Evolutionary conservation across 2,888 invertebrate species (phyloP).

Genomic region (Leptinotarsa haldemani): DNA sequence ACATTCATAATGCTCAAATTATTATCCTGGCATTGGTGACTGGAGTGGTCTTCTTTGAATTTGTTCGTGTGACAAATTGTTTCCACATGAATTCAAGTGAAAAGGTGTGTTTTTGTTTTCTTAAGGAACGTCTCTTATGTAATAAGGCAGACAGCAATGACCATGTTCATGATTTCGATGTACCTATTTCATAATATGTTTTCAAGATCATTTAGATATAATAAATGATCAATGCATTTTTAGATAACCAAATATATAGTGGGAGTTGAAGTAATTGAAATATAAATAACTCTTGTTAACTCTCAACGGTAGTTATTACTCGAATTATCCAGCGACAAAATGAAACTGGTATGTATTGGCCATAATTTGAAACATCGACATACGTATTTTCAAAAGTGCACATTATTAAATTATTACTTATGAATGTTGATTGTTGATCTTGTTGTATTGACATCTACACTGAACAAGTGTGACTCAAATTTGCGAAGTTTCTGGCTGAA

Average conservation of each 20-base stretch:
- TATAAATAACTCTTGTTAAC: not conserved
- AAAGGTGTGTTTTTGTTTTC: constrained; percentile 7
- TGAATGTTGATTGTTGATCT: too few relatives aligned
- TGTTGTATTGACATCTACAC: too few relatives aligned
- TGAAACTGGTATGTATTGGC: not conserved
- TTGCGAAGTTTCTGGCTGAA: too few relatives aligned
- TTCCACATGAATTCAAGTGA: constrained; percentile 2
- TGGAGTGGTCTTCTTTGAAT: not conserved
- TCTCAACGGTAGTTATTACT: not conserved
- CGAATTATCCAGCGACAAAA: not conserved
- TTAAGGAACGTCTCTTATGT: constrained; percentile 5
- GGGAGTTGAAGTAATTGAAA: not conserved
- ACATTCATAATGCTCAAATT: not conserved
- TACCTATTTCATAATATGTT: not conserved
- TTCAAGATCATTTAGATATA: not conserved
- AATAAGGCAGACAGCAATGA: not conserved
- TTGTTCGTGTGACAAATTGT: not conserved
- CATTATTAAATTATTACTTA: too few relatives aligned
- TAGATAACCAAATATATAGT: not conserved
- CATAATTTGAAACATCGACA: not conserved
- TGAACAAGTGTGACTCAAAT: too few relatives aligned
- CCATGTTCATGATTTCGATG: not conserved
- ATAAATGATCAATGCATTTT: not conserved
- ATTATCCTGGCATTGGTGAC: too few relatives aligned
- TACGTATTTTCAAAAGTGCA: too few relatives aligned